Evolutionary conservation across 2,888 invertebrate species (phyloP), one percentile per base, ranked within the genome.

Genomic region (Steinernema hermaphroditum): DNA sequence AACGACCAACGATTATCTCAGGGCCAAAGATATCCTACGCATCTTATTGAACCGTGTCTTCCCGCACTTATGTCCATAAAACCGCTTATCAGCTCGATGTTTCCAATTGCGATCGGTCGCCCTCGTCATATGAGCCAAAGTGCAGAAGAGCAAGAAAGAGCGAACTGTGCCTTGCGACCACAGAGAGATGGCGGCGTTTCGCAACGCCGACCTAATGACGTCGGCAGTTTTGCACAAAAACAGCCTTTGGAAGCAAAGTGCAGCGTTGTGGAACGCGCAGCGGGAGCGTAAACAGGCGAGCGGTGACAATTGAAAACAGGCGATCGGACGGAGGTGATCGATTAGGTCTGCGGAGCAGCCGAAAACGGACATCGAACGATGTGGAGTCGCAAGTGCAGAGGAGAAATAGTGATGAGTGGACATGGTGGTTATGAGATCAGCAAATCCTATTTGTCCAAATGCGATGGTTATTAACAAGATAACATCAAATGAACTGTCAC

Each of bases 241-340:
- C 46, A 46, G 46, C n/a, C 46, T n/a, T 46, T 46, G n/a, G 46
- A 46, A 46, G 8, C n/a, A 46, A 46, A 46, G 46, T 46, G n/a
- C 46, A 46, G 16, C 6, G 46, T n/a, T 46, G 46, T 19, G 46
- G 46, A 46, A 46, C 46, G 46, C 46, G 37, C 37, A 37, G 37
- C 12, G 12, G 37, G 12, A 6, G 16, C 46, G 46, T 46, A 46
- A 46, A 46, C 46, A 46, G 46, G 46, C n/a, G 19, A 19, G 16
- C 46, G 14, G n/a, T n/a, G n/a, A 41, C 8, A 41, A 46, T 16
- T 4, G 19, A 46, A 46, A 46, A 46, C 46, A 37, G 37, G 37
- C 4, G 37, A 37, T 37, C 6, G 37, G 12, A 37, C 4, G 37
- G 37, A 37, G 46, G 46, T 19, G 46, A 46, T 46, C 46, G 46